phyloP scores from a whole-genome alignment of 1,140 invertebrate species.

The Brachionus asplanchnoidis region DNA sequence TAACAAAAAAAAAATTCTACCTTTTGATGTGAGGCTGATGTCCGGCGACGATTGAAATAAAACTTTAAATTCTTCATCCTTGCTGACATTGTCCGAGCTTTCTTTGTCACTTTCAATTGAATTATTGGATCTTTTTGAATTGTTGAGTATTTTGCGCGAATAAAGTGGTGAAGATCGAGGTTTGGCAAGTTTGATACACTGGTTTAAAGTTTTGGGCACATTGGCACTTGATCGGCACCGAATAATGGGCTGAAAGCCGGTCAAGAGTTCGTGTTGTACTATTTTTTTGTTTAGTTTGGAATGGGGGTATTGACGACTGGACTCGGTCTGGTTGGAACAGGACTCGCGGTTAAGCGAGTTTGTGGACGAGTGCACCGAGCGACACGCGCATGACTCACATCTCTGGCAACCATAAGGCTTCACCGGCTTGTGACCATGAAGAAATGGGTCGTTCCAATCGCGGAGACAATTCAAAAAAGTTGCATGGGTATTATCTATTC shows the following conservation, averaged over 20 bases:
- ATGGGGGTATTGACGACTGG: not conserved
- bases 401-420: slow-evolving; percentile 13
- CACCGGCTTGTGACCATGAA: slow-evolving; percentile 11
- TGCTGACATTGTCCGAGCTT: not conserved
- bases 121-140: not conserved
- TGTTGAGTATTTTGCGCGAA: not conserved
- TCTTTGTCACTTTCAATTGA: slow-evolving; percentile 24
- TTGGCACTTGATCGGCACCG: slow-evolving; percentile 9
- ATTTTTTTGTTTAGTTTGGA: not conserved
- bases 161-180: not conserved
- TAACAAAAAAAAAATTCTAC: not conserved
- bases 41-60: not conserved
- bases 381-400: slow-evolving; percentile 13
- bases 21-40: not conserved
- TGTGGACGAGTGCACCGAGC: not conserved
- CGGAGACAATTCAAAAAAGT: slow-evolving; percentile 34
- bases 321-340: not conserved
- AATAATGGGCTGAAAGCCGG: slow-evolving; percentile 8
- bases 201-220: not conserved
- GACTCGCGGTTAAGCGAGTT: not conserved
- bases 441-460: slow-evolving; percentile 39
- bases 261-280: not conserved
- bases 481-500: slow-evolving; percentile 35
- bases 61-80: slow-evolving; percentile 31
- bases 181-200: not conserved